These are phyloP conservation scores for Chondrosia reniformis DNA, from an alignment of 37 sponge, comb jelly and placozoan species.

Conservation along the genomic window DNA sequence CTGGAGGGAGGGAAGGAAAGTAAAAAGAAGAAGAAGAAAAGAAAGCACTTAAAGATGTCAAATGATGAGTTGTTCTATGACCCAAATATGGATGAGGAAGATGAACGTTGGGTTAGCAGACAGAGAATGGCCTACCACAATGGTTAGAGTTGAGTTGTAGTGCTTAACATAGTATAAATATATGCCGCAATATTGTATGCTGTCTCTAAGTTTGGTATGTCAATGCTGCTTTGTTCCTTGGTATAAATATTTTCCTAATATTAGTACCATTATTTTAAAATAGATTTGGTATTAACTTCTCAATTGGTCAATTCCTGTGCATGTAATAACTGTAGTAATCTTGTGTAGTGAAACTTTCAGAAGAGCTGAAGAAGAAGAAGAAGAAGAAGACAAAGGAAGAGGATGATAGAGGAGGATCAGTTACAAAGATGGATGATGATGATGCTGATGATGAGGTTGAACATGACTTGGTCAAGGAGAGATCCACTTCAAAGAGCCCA, in stretches of 20 bases:
- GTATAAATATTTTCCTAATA: no score
- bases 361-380: not conserved
- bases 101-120: constrained; percentile 81
- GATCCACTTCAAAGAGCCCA: constrained; percentile 50
- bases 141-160: constrained; percentile 56
- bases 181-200: no score
- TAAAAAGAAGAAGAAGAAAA: constrained; percentile 9
- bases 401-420: no score
- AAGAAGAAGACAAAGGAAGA: not conserved
- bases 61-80: constrained; percentile 96
- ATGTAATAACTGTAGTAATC: no score
- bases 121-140: constrained; percentile 84
- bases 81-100: constrained; percentile 84
- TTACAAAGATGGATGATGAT: no score
- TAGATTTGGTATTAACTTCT: no score
- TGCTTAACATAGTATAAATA: no score
- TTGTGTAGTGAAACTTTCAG: not conserved
- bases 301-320: no score
- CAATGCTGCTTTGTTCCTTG: no score
- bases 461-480: not conserved
- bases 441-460: not conserved
- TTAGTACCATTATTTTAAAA: no score
- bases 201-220: no score
- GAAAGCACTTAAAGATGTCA: constrained; percentile 48
- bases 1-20: constrained; percentile 8